Percentiles rank a stretch among this genome's conserved stretches.
phyloP scores from a whole-genome alignment of 2,797 vertebrate species.

The Myripristis jacobus region DNA sequence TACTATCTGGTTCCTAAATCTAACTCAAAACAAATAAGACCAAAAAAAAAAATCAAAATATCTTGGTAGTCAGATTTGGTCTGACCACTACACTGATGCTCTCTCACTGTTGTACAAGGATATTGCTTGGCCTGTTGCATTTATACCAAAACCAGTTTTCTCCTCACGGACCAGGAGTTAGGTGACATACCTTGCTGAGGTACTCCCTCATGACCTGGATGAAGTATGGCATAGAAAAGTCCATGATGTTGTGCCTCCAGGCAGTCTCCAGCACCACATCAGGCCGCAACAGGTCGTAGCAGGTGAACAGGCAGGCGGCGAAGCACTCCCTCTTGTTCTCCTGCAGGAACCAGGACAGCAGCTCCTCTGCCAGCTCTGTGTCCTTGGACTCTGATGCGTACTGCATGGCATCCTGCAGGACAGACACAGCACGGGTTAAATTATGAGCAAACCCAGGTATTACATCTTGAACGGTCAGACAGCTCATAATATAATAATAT shows the following conservation, averaged over 20 bases:
- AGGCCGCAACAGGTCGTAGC: conserved; percentile 97
- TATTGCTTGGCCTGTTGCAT: background rate
- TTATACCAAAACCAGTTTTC: background rate
- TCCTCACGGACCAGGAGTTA: conserved; percentile 49
- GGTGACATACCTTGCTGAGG: conserved; percentile 92
- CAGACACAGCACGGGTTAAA: background rate
- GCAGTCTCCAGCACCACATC: conserved; percentile 98
- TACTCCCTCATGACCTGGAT: conserved; percentile 99
- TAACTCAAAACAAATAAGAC: background rate
- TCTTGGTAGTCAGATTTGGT: background rate
- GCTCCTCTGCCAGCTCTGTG: conserved; percentile 91
- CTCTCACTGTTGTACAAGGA: background rate
- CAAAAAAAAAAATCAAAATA: background rate
- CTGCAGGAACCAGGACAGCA: conserved; percentile 95
- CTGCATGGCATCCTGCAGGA: conserved; percentile 83
- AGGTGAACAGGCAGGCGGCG: conserved; percentile 97
- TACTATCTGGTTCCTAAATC: background rate
- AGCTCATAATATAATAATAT: background rate
- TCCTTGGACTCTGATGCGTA: conserved; percentile 85
- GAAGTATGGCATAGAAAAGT: conserved; percentile 99
- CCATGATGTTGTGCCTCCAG: conserved; percentile 99
- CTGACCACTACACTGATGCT: background rate
- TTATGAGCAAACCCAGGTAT: background rate
- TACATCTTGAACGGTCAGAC: background rate
- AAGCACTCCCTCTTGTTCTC: conserved; percentile 98